Evolutionary conservation across 1,140 invertebrate species (phyloP), one percentile per base, ranked within the genome.

Genomic region (Mylabris phalerata): DNA sequence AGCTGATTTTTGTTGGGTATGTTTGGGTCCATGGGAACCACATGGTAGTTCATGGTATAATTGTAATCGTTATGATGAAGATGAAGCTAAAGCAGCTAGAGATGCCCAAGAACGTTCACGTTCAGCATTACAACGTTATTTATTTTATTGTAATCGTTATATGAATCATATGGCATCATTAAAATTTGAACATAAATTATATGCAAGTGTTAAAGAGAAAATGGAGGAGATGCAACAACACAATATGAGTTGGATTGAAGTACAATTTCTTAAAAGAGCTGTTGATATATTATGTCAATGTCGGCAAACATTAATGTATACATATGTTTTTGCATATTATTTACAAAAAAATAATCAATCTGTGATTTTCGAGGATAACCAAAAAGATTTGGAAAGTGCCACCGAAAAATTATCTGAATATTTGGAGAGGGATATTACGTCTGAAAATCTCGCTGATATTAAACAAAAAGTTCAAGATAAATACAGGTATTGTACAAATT

Each of bases 211-310:
- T 9, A 94, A 96, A 75, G 88, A 92, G 69, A 98, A 98, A 79
- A 98, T 98, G 95, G 95, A 98, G 74, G 95, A 98, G 78, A 98
- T 99, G 95, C 95, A 98, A 72, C 94, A 98, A 69, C 94, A 98
- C 73, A 97, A 97, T 72, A 98, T 98, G 95, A 97, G 94, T 47
- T 99, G 96, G 96, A 98, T 98, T 70, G 97, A 99, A 84, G 94
- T 97, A 46, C 94, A 98, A 82, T 98, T 97, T 77, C 79, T 98
- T 60, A 95, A 95, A 75, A 95, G 95, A 77, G 95, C 95, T 50
- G 95, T 98, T 48, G 95, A 98, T 78, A 95, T 98, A 73, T 81
- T 99, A 26, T 98, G 94, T 78, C 90, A 93, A 72, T 99, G 96
- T 78, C 82, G 96, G 57, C 94, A 98, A 77, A 98, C 95, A 19